Percentiles rank a stretch among this genome's conserved stretches.
Evolutionary conservation across 1,140 invertebrate genomes (phyloP).

Genomic region (Berghia stephanieae): DNA sequence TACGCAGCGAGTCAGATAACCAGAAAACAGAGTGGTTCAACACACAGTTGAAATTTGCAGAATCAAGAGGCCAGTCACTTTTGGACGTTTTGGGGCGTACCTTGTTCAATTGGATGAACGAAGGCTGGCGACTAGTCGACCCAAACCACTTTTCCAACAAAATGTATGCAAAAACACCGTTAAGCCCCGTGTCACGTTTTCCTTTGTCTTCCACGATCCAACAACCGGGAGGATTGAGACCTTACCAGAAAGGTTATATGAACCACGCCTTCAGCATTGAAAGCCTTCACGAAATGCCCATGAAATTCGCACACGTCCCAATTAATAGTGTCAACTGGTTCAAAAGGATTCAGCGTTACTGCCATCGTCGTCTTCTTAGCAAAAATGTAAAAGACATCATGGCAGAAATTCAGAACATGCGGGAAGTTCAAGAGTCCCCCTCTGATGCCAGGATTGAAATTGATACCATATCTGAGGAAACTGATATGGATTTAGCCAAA

Average conservation of each 20-base stretch:
- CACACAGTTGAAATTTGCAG: conserved; percentile 45
- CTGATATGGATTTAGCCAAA: conserved; percentile 44
- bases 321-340: conserved; percentile 52
- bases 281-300: conserved; percentile 37
- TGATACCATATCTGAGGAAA: conserved; percentile 39
- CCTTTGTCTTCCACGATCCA: conserved; percentile 40
- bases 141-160: conserved; percentile 51
- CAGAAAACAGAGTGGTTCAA: conserved; percentile 53
- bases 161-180: conserved; percentile 44
- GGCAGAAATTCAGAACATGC: conserved; percentile 38
- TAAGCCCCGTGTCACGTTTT: conserved; percentile 41
- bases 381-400: conserved; percentile 53
- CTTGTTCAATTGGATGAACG: conserved; percentile 57
- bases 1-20: conserved; percentile 50
- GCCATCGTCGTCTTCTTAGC: conserved; percentile 51
- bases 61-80: conserved; percentile 46
- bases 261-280: conserved; percentile 52
- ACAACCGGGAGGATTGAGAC: conserved; percentile 35
- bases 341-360: conserved; percentile 55
- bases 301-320: conserved; percentile 11
- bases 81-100: conserved; percentile 56
- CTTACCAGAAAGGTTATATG: conserved; percentile 42
- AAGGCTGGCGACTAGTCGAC: conserved; percentile 56
- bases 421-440: conserved; percentile 29
- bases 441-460: conserved; percentile 27